Evolutionary conservation across 2,888 invertebrate genomes (phyloP), one percentile per base, ranked within the genome.

Genomic region (Pristionchus arcanus): DNA sequence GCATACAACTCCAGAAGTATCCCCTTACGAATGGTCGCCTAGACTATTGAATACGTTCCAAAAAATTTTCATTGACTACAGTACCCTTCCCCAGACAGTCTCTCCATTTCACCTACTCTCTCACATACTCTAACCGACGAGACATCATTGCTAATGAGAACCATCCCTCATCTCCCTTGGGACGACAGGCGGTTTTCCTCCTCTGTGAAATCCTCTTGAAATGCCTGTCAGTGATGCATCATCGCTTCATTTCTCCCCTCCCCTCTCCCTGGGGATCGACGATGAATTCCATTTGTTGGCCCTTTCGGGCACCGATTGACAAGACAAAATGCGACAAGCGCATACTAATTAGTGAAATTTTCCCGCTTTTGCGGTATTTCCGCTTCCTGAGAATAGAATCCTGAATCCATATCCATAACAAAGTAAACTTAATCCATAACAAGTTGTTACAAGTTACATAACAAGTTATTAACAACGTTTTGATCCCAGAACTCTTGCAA

Each of bases 211-310:
- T n/a, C n/a, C n/a, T 34, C 49, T 81, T 34, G 81, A 81, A 81
- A 81, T 9, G 63, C 53, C 81, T 49, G 53, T 81, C 34, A 81
- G 81, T 53, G 28, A 81, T 81, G 81, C 81, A 81, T 81, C 81
- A 81, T 81, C 28, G n/a, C 85, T 19, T 13, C 59, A 66, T 66
- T 85, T 59, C 85, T 37, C 16, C 34, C 31, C 21, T 81, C 81
- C 2, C 31, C 5, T 53, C 21, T 4, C 42, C 16, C 37, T 2
- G 21, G 63, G 85, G 37, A 55, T 16, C 25, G 28, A 37, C 83
- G n/a, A n/a, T n/a, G 85, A 37, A 66, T 63, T 59, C 63, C 49
- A 85, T 85, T 59, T 63, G 59, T 85, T 25, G 42, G 15, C 63
- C 34, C 28, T 63, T 59, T 85, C 34, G 25, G 9, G 21, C 53